phyloP scores from a whole-genome alignment of 2,888 invertebrate genomes.

The Drosophila seclusa region DNA sequence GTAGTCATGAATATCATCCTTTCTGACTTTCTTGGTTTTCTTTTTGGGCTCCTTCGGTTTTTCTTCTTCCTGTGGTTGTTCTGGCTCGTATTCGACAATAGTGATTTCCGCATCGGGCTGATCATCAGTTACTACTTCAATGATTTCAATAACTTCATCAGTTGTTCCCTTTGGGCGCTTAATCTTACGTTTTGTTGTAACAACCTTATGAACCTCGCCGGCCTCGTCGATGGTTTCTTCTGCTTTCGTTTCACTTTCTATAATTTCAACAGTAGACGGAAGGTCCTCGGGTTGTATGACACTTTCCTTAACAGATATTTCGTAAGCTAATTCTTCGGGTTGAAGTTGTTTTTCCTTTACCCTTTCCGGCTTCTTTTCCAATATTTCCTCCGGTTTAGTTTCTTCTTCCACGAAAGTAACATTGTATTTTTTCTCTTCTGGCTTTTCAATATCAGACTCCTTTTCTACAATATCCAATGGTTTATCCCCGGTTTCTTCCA shows the following conservation, averaged over 20 bases:
- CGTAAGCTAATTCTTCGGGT: slow-evolving; percentile 31
- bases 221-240: slow-evolving; percentile 84
- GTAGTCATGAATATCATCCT: slow-evolving; percentile 81
- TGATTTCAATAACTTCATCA: slow-evolving; percentile 83
- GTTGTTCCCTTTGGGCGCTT: slow-evolving; percentile 84
- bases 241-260: slow-evolving; percentile 84
- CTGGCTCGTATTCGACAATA: slow-evolving; percentile 73
- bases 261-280: slow-evolving; percentile 73
- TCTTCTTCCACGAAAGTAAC: slow-evolving; percentile 47
- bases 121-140: slow-evolving; percentile 81
- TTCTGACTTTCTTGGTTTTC: slow-evolving; percentile 80
- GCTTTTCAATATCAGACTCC: slow-evolving; percentile 65
- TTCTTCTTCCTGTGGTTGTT: slow-evolving; percentile 81
- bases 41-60: slow-evolving; percentile 78
- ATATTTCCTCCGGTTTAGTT: slow-evolving; percentile 17
- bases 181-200: slow-evolving; percentile 84
- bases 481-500: slow-evolving; percentile 29
- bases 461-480: slow-evolving; percentile 36
- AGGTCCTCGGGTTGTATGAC: slow-evolving; percentile 42
- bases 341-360: slow-evolving; percentile 25
- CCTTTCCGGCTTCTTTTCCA: slow-evolving; percentile 31
- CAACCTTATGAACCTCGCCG: slow-evolving; percentile 84
- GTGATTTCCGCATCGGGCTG: slow-evolving; percentile 82
- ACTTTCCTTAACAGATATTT: slow-evolving; percentile 56
- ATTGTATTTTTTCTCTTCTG: slow-evolving; percentile 60